Conservation (phyloP, 2,888 invertebrate species). For the Julus scandinavius region DNA sequence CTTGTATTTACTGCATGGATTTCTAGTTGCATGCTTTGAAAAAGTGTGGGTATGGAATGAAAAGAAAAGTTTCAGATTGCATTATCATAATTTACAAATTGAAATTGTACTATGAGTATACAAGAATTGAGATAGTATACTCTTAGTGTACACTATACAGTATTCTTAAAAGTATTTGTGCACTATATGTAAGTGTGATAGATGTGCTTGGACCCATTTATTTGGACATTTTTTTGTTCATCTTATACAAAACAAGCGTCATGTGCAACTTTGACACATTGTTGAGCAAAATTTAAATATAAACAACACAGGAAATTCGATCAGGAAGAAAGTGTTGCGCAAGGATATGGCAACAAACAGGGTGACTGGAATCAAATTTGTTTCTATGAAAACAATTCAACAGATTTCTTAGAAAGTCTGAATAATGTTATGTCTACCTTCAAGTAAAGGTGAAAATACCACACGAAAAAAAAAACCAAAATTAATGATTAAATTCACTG, state of each 20-base stretch:
- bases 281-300: not conserved
- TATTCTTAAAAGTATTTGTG: too few species aligned
- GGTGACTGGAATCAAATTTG: not conserved
- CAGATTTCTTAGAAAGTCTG: not conserved
- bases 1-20: not conserved
- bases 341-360: not conserved
- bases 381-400: not conserved
- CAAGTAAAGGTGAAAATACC: not conserved
- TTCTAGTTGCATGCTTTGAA: not conserved
- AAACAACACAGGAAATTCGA: constrained; percentile 7
- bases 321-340: not conserved
- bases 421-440: not conserved
- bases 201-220: not conserved
- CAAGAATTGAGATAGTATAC: too few species aligned
- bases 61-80: too few species aligned
- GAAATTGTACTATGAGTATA: too few species aligned
- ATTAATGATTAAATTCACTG: not conserved
- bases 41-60: not conserved
- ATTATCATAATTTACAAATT: too few species aligned
- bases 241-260: too few species aligned
- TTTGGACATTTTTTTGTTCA: too few species aligned
- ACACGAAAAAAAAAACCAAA: not conserved
- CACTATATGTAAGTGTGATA: not conserved
- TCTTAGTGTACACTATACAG: too few species aligned
- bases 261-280: not conserved